A percentile compares a stretch with the other conserved stretches of the same genome.
Conservation (phyloP, 2,113 vertebrate species). For the Leptobrachium leishanense region DNA sequence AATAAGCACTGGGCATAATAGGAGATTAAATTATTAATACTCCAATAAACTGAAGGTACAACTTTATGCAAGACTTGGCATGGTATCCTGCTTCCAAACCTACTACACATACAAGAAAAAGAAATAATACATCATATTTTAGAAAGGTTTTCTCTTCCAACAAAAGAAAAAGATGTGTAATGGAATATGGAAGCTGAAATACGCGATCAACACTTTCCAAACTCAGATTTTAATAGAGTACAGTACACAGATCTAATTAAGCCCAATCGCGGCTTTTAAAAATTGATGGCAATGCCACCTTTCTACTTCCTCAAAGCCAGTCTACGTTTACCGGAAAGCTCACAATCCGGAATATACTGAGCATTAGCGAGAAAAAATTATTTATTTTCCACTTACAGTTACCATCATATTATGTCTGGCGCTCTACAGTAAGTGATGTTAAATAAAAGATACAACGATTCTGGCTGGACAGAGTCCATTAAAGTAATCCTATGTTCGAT, state of each 20-base stretch:
- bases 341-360: neutral
- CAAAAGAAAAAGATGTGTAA: neutral
- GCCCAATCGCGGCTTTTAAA: conserved; percentile 29
- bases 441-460: conserved; percentile 22
- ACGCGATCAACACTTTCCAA: conserved; percentile 11
- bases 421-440: conserved; percentile 28
- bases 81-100: neutral
- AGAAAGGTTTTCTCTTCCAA: neutral
- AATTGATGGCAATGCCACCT: conserved; percentile 20
- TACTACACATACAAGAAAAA: neutral
- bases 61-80: neutral
- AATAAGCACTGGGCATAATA: neutral
- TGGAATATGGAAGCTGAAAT: conserved; percentile 8
- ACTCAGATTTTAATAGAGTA: neutral
- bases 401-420: neutral
- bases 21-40: neutral
- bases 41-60: neutral
- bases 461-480: conserved; percentile 28
- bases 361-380: conserved; percentile 23
- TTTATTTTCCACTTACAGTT: conserved; percentile 11
- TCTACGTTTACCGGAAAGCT: conserved; percentile 29
- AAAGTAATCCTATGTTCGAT: conserved; percentile 37
- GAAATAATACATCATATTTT: neutral
- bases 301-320: conserved; percentile 22
- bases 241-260: conserved; percentile 15